These are phyloP conservation scores for Solen grandis DNA, from an alignment of 1,140 invertebrate genomes.

Conservation along the genomic window DNA sequence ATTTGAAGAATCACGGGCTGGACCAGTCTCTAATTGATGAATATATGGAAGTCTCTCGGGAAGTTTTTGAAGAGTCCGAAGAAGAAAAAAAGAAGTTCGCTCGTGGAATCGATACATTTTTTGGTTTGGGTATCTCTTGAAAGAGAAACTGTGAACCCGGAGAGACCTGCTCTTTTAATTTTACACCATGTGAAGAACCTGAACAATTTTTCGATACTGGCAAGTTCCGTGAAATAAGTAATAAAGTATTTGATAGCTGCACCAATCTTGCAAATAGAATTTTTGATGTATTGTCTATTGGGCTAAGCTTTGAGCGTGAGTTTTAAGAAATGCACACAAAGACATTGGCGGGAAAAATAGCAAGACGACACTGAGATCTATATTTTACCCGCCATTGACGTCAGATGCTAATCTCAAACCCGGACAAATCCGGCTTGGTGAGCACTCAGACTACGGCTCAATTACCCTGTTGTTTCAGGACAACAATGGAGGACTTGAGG, in stretches of 20 bases:
- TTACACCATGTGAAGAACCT: too few relatives aligned
- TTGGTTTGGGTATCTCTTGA: conserved; percentile 56
- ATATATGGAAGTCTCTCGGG: conserved; percentile 42
- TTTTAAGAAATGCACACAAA: conserved; percentile 31
- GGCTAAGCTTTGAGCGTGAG: not conserved
- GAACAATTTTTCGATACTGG: conserved; percentile 6
- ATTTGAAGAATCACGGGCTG: too few relatives aligned
- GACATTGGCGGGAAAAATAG: conserved; percentile 8
- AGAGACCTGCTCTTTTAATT: conserved; percentile 31
- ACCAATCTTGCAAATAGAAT: conserved; percentile 8
- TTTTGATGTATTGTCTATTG: conserved; percentile 30
- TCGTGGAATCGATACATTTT: conserved; percentile 20
- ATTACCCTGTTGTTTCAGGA: too few relatives aligned
- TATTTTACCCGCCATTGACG: conserved; percentile 42
- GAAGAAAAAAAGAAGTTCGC: conserved; percentile 52
- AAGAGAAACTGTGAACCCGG: conserved; percentile 30
- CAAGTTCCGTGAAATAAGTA: conserved; percentile 4
- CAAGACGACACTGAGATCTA: conserved; percentile 12
- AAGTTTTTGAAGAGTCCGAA: conserved; percentile 44
- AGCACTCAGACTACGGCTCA: too few relatives aligned
- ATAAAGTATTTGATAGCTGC: not conserved
- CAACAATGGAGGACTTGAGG: conserved; percentile 81
- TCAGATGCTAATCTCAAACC: conserved; percentile 60
- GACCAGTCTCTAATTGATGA: conserved; percentile 53
- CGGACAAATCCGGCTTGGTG: conserved; percentile 85